Conservation (phyloP, 2,113 vertebrate species). For the Aegotheles bennettii region DNA sequence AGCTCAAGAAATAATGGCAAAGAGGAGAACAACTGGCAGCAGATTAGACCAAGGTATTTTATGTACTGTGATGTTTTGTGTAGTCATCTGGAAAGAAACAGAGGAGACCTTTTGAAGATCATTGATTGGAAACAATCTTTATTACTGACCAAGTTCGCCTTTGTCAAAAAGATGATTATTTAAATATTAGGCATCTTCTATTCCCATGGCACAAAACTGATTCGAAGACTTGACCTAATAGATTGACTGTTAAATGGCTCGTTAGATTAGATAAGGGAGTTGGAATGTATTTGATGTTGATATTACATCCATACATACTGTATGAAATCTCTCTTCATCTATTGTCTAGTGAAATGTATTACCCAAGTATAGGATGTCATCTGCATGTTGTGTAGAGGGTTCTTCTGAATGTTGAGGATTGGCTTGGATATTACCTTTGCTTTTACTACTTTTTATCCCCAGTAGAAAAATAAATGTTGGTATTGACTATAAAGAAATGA, state of each 20-base stretch:
- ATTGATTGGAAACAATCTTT: constrained; percentile 62
- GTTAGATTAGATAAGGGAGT: constrained; percentile 69
- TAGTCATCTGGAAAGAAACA: constrained; percentile 41
- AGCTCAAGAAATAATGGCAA: constrained; percentile 54
- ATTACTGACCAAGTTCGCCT: constrained; percentile 40
- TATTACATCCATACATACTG: constrained; percentile 10
- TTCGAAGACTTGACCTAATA: constrained; percentile 50
- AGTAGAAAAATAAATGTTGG: background rate
- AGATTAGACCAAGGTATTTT: constrained; percentile 61
- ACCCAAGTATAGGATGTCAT: background rate
- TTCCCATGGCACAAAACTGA: constrained; percentile 3
- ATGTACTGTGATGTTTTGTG: constrained; percentile 56
- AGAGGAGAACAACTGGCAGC: constrained; percentile 64
- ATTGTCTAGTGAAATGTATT: background rate
- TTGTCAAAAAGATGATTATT: constrained; percentile 54
- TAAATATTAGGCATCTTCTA: constrained; percentile 37
- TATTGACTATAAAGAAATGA: background rate
- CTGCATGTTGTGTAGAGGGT: background rate
- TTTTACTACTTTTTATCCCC: background rate
- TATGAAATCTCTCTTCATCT: constrained; percentile 48
- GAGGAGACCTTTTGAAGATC: constrained; percentile 59
- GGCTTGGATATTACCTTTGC: background rate
- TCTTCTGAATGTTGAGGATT: background rate
- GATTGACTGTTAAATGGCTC: constrained; percentile 58
- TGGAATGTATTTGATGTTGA: constrained; percentile 75